Conservation (phyloP, 2,888 invertebrate genomes). For the Drosophila glabriapex region DNA sequence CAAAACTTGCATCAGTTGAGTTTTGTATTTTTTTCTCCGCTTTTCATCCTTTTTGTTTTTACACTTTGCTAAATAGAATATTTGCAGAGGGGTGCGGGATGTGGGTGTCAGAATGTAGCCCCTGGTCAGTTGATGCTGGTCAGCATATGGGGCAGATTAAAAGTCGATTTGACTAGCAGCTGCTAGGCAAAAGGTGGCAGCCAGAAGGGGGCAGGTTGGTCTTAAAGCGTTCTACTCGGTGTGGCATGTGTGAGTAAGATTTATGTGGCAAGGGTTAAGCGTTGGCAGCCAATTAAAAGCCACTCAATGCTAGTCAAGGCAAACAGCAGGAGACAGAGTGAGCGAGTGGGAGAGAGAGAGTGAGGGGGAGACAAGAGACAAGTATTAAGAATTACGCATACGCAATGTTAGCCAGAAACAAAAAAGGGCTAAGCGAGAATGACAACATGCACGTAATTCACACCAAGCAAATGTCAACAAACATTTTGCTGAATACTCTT, state of each 20-base stretch:
- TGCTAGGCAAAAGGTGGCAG: slow-evolving; percentile 17
- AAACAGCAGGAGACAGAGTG: neutral
- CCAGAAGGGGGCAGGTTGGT: neutral
- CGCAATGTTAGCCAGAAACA: slow-evolving; percentile 56
- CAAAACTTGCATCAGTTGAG: slow-evolving; percentile 38
- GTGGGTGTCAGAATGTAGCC: slow-evolving; percentile 27
- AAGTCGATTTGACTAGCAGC: slow-evolving; percentile 71
- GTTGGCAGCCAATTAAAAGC: slow-evolving; percentile 74
- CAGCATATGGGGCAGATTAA: slow-evolving; percentile 74
- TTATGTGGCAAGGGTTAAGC: slow-evolving; percentile 62
- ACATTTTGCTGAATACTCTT: slow-evolving; percentile 27
- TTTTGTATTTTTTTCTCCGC: slow-evolving; percentile 25
- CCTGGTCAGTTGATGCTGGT: slow-evolving; percentile 60
- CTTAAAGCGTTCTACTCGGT: slow-evolving; percentile 9
- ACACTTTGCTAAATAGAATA: slow-evolving; percentile 2
- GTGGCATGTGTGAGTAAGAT: slow-evolving; percentile 54
- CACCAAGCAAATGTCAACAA: slow-evolving; percentile 35
- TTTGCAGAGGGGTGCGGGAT: neutral
- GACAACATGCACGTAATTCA: slow-evolving; percentile 34
- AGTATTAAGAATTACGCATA: slow-evolving; percentile 66
- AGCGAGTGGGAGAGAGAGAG: neutral
- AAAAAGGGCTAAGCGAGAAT: slow-evolving; percentile 16
- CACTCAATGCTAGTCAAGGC: slow-evolving; percentile 66
- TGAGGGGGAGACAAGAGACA: neutral
- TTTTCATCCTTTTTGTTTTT: slow-evolving; percentile 2